Base-by-base conservation (phyloP, 30 jellyfish, hydroid and myxozoan species). In the Mastigias papua region DNA sequence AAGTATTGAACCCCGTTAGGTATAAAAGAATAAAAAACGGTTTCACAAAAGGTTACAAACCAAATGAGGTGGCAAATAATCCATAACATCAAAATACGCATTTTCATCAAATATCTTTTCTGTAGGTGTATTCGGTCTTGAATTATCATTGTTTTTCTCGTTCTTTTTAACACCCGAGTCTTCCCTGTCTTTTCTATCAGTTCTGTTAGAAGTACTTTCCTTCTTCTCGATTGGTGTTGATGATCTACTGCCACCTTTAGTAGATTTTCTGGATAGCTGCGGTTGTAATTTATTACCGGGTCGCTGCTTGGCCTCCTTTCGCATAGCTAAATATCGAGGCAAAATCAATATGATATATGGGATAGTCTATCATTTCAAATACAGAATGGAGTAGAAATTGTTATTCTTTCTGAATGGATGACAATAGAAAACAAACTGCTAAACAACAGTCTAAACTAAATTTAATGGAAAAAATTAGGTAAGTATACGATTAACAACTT, bases 31-130 rank as follows among this genome's bases (percentile, higher is more conserved):
- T n/a, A n/a, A n/a, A 65, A 1, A 25, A 65, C 8, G 4, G 13
- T 42, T 4, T 17, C 25, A 10, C 22, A 46, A 73, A 63, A 5
- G 61, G 33, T 20, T 15, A 90, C 98, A 76, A 67, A 96, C 99
- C 79, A 91, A 61, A 49, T 91, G 96, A 29, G 99, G 92, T 4
- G 99, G 99, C 48, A 82, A 78, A n/a, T 85, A 91, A 49, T 96
- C 97, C 86, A 90, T 89, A 21, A 86, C 92, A 76, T 91, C 92
- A 67, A 96, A 71, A 37, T 86, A 91, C 6, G 90, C 98, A 88
- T 91, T 91, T 23, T 92, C 87, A 30, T 96, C 99, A 83, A 87
- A 91, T 28, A 49, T 23, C 19, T 62, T 11, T 1, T 91, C 84
- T 11, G 92, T 54, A 20, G 97, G 97, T 30, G 96, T 67, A 7